phyloP scores from a whole-genome alignment of 1,140 invertebrate genomes.

The Parasteatoda tepidariorum region DNA sequence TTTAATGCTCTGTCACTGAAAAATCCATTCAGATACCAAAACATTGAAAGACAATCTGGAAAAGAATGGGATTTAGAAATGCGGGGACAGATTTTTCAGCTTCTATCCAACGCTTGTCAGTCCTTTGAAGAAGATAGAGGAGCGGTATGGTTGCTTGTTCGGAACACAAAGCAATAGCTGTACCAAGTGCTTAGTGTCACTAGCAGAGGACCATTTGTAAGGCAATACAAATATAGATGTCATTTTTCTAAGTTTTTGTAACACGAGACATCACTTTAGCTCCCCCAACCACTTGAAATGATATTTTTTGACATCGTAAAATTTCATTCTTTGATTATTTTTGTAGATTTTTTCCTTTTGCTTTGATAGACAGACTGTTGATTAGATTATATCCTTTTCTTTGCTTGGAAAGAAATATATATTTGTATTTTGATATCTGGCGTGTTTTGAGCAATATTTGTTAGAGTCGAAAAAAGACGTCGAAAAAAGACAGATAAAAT shows the following conservation, averaged over 20 bases:
- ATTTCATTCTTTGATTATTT: neutral
- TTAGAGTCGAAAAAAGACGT: too few species aligned
- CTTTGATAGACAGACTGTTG: constrained; percentile 21
- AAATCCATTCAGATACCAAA: neutral
- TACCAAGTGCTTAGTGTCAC: constrained; percentile 50
- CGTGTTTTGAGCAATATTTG: too few species aligned
- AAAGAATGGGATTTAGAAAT: neutral
- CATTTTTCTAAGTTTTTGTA: constrained; percentile 54
- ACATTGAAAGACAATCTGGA: neutral
- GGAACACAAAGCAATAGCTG: constrained; percentile 46
- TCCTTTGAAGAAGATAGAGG: constrained; percentile 47
- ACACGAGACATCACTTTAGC: constrained; percentile 31
- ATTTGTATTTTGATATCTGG: too few species aligned
- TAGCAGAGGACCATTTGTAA: constrained; percentile 51
- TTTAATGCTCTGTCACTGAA: neutral
- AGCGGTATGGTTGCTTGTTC: constrained; percentile 11
- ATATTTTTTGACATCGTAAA: constrained; percentile 35
- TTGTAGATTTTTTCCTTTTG: neutral
- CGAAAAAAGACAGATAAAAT: too few species aligned
- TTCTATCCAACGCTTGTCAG: constrained; percentile 22
- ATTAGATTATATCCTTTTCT: constrained; percentile 44
- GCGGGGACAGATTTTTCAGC: neutral
- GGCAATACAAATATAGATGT: constrained; percentile 53
- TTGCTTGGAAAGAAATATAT: constrained; percentile 1
- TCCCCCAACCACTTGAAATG: constrained; percentile 40